These are phyloP conservation scores for Bradypodion ventrale DNA, from an alignment of 2,797 vertebrate species.

Conservation along the genomic window DNA sequence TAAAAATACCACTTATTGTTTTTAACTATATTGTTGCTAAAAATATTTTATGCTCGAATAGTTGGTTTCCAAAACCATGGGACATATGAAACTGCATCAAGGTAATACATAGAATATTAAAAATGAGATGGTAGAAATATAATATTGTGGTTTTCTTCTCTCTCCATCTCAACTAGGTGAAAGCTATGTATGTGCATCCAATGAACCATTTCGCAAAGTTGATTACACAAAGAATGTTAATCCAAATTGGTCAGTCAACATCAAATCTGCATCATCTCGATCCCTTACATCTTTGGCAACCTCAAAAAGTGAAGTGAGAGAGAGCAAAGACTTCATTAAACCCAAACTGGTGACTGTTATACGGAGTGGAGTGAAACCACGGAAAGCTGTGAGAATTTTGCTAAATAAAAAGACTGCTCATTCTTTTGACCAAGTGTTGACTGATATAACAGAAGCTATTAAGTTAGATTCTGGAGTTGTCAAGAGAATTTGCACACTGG, in stretches of 20 bases:
- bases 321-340: slow-evolving; percentile 95
- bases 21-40: background rate
- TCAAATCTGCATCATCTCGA: slow-evolving; percentile 82
- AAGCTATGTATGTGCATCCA: slow-evolving; percentile 96
- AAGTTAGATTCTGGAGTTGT: slow-evolving; percentile 96
- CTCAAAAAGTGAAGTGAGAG: slow-evolving; percentile 83
- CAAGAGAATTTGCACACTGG: slow-evolving; percentile 93
- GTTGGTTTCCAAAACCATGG: background rate
- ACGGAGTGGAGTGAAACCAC: slow-evolving; percentile 93
- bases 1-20: background rate
- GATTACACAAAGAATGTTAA: slow-evolving; percentile 96
- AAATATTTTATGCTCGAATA: background rate
- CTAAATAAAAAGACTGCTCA: slow-evolving; percentile 99
- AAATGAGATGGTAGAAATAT: background rate
- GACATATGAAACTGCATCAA: too few species aligned
- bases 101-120: background rate
- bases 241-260: slow-evolving; percentile 96
- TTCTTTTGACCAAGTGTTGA: slow-evolving; percentile 97
- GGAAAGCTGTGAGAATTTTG: slow-evolving; percentile 94
- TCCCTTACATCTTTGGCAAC: slow-evolving; percentile 82
- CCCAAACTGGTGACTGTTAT: slow-evolving; percentile 98
- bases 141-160: background rate
- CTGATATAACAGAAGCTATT: slow-evolving; percentile 97
- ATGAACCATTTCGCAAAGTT: slow-evolving; percentile 90
- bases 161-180: slow-evolving; percentile 80